Evolutionary conservation across 2,797 vertebrate genomes (phyloP).

Genomic region (Nyctalus aviator): DNA sequence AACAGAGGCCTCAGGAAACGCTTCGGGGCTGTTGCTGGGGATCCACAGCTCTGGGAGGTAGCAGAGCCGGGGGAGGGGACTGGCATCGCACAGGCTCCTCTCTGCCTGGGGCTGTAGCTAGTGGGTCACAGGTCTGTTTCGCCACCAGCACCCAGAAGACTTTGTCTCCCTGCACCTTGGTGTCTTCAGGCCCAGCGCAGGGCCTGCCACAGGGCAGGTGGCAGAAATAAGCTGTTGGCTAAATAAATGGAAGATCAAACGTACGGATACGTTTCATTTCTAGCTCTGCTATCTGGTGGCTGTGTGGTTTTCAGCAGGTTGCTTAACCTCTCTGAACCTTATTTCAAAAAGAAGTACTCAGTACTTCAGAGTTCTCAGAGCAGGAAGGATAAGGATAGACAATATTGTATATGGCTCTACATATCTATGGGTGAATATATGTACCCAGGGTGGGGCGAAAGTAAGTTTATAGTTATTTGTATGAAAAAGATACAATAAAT

Average conservation of each 20-base stretch:
- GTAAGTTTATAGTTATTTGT: neutral
- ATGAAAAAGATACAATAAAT: neutral
- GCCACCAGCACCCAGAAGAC: neutral
- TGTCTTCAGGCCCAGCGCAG: neutral
- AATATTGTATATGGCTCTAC: neutral
- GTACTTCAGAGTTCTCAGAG: neutral
- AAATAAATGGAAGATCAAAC: constrained; percentile 8
- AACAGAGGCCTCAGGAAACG: constrained; percentile 79
- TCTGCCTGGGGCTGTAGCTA: neutral
- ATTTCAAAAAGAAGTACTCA: neutral
- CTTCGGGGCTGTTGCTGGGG: constrained; percentile 6
- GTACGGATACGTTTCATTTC: neutral
- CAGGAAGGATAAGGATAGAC: neutral
- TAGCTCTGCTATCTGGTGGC: neutral
- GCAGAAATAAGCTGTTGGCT: neutral
- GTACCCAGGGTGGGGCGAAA: neutral
- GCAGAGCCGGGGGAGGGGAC: neutral
- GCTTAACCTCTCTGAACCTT: constrained; percentile 2
- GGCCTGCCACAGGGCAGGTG: neutral
- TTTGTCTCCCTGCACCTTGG: neutral
- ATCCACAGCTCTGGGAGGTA: neutral
- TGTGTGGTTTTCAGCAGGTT: constrained; percentile 19
- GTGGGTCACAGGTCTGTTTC: neutral
- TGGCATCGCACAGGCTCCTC: neutral
- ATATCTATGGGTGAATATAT: neutral